Conservation (phyloP, 1,140 invertebrate genomes). For the Bradysia coprophila region DNA sequence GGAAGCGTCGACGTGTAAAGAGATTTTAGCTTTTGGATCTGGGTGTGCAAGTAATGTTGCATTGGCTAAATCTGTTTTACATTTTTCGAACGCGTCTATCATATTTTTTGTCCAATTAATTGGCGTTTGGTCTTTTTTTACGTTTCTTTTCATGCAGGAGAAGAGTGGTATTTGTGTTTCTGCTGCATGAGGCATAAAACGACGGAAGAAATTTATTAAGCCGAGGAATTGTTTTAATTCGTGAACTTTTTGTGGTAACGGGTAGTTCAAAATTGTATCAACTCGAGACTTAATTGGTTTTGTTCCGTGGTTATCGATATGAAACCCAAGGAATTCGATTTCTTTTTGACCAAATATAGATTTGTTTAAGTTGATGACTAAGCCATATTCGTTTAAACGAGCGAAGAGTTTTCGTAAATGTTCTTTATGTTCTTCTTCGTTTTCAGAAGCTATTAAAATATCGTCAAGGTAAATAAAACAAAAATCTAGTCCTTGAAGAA, state of each 20-base stretch:
- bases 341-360: no score
- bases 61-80: conserved; percentile 9
- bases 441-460: conserved; percentile 23
- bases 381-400: no score
- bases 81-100: conserved; percentile 8
- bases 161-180: conserved; percentile 5
- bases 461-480: conserved; percentile 28
- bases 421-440: conserved; percentile 12
- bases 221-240: neutral
- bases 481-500: conserved; percentile 20
- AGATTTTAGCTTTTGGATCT: neutral
- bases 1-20: conserved; percentile 6
- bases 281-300: no score
- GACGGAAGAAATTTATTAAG: neutral
- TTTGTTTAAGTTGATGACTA: no score
- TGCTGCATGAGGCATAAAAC: neutral
- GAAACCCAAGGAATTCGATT: no score
- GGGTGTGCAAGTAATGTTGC: conserved; percentile 5
- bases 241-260: neutral
- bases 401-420: no score
- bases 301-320: no score
- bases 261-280: neutral
- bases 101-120: conserved; percentile 9
- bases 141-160: neutral
- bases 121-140: conserved; percentile 7